These are phyloP conservation scores for Pomatostomus ruficeps DNA, from an alignment of 2,113 vertebrate genomes.

Conservation along the genomic window DNA sequence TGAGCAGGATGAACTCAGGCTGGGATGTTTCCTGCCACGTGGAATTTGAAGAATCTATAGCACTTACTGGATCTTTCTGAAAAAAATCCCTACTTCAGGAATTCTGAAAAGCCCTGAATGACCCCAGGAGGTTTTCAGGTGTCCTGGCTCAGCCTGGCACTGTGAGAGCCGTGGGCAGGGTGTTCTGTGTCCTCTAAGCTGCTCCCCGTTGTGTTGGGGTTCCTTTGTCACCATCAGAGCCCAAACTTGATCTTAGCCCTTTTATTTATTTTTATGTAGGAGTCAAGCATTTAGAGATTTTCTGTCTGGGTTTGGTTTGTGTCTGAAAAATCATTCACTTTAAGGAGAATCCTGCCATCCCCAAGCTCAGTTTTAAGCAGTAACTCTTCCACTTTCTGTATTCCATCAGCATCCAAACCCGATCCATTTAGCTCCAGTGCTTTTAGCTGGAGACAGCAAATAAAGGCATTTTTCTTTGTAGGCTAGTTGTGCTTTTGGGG, in stretches of 20 bases:
- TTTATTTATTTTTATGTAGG: constrained; percentile 36
- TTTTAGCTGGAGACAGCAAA: not conserved
- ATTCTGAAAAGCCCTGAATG: not conserved
- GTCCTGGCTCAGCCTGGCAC: not conserved
- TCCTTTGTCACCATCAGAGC: not conserved
- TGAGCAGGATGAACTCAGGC: not conserved
- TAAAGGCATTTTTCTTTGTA: not conserved
- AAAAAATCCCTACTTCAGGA: not conserved
- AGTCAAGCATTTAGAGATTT: constrained; percentile 62
- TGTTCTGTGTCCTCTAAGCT: not conserved
- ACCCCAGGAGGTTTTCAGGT: not conserved
- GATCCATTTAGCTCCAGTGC: not conserved
- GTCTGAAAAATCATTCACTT: constrained; percentile 62
- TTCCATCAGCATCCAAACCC: not conserved
- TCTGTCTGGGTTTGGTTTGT: constrained; percentile 3
- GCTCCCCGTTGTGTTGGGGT: not conserved
- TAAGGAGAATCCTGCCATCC: not conserved
- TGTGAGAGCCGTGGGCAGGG: not conserved
- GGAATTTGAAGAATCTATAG: not conserved
- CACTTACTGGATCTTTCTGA: not conserved
- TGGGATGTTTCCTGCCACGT: not conserved
- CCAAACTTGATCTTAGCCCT: not conserved
- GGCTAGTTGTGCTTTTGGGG: not conserved
- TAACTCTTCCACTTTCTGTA: not conserved
- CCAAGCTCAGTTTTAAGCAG: not conserved